Conservation (phyloP, 1,140 invertebrate genomes). For the Pachypsylla venusta region DNA sequence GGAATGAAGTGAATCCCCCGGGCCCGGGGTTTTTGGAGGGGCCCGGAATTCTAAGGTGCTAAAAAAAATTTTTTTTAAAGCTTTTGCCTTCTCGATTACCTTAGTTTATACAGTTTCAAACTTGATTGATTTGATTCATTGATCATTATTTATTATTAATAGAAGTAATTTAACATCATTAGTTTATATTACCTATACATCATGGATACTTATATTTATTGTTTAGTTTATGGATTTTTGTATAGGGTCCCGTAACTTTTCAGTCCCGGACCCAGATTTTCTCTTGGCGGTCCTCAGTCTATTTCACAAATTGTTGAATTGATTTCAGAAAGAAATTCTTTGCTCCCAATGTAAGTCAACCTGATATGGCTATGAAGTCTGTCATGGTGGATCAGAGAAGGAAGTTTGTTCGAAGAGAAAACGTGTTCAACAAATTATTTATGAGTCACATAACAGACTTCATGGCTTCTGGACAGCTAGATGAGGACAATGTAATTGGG, state of each 20-base stretch:
- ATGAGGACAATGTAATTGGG: neutral
- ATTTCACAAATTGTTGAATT: too few relatives aligned
- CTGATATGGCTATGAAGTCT: neutral
- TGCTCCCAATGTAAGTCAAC: conserved; percentile 4
- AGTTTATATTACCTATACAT: neutral
- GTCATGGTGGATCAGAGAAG: neutral
- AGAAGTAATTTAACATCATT: neutral
- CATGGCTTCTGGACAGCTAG: neutral
- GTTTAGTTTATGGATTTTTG: neutral
- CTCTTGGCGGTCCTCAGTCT: too few relatives aligned
- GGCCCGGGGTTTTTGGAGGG: too few relatives aligned
- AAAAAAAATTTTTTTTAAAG: too few relatives aligned
- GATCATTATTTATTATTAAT: neutral
- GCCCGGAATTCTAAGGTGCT: too few relatives aligned
- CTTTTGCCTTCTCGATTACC: too few relatives aligned
- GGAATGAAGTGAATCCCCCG: too few relatives aligned
- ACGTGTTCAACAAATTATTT: neutral
- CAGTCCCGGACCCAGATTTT: too few relatives aligned
- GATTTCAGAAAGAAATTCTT: neutral
- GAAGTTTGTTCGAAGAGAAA: neutral
- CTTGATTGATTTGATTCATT: too few relatives aligned
- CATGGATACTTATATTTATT: neutral
- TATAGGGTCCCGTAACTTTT: neutral
- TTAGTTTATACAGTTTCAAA: too few relatives aligned
- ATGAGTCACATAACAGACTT: conserved; percentile 9